Conservation (phyloP, 2,888 invertebrate species). For the Horisme vitalbata region DNA sequence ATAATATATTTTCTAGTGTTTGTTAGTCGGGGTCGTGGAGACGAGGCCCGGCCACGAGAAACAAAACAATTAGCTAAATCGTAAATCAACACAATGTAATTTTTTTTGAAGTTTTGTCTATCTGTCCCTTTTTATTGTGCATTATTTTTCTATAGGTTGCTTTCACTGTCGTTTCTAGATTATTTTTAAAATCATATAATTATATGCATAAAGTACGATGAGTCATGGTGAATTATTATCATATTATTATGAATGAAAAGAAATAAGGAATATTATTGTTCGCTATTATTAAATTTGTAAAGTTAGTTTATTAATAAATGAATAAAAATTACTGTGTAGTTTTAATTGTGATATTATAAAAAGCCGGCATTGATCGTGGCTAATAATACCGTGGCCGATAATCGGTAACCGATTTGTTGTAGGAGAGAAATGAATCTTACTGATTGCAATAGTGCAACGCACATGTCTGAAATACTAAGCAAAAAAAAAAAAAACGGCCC, state of each 20-base stretch:
- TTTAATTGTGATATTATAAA: conserved; percentile 43
- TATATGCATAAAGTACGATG: conserved; percentile 80
- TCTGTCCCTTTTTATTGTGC: conserved; percentile 73
- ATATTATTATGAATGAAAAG: conserved; percentile 82
- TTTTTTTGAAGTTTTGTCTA: conserved; percentile 49
- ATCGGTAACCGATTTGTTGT: too few species aligned
- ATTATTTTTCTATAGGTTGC: conserved; percentile 80
- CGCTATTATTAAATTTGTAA: conserved; percentile 84
- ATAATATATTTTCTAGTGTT: conserved; percentile 30
- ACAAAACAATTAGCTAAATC: conserved; percentile 24
- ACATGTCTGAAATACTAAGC: too few species aligned
- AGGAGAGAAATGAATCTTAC: too few species aligned
- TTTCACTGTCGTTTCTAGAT: conserved; percentile 81
- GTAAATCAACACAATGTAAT: conserved; percentile 51
- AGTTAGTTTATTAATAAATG: conserved; percentile 84
- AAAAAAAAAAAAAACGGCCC: too few species aligned
- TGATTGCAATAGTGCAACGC: too few species aligned
- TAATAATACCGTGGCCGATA: too few species aligned
- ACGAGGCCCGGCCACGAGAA: conserved; percentile 4
- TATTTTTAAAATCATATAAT: conserved; percentile 81
- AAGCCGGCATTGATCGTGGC: too few species aligned
- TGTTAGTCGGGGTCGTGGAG: conserved; percentile 18
- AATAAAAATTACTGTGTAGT: conserved; percentile 74
- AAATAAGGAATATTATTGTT: conserved; percentile 84
- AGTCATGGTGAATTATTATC: conserved; percentile 70